phyloP scores from a whole-genome alignment of 2,113 vertebrate genomes.

The Melanocharis versteri region DNA sequence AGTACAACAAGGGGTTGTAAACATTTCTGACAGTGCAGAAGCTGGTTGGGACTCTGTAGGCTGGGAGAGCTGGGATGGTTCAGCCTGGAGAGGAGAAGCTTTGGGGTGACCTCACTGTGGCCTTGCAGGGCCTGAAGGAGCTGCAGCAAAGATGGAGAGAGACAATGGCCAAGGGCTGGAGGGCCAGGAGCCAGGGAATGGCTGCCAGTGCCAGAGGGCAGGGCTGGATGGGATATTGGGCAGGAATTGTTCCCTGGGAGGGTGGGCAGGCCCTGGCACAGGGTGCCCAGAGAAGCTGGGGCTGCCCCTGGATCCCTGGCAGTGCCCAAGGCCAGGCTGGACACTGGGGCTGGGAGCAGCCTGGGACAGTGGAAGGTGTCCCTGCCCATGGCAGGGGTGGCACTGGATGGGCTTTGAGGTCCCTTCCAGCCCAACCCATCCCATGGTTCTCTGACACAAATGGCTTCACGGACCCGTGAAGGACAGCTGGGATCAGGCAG shows the following conservation, averaged over 20 bases:
- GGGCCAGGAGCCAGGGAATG: background rate
- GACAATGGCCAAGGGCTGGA: background rate
- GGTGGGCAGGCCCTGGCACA: background rate
- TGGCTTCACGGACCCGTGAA: background rate
- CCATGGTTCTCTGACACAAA: background rate
- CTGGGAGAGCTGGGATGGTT: rapidly evolving
- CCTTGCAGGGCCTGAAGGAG: background rate
- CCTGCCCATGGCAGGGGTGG: background rate
- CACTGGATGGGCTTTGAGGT: rapidly evolving
- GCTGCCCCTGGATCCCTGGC: background rate
- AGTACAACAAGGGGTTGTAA: background rate
- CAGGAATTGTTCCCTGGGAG: background rate
- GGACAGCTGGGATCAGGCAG: background rate
- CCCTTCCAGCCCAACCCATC: no score
- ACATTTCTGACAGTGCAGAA: background rate
- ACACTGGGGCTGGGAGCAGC: background rate
- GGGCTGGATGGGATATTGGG: rapidly evolving
- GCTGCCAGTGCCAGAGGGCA: background rate
- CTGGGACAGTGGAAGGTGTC: background rate
- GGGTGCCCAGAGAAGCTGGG: background rate
- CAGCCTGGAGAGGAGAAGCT: background rate
- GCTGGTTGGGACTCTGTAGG: background rate
- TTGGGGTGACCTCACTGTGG: rapidly evolving
- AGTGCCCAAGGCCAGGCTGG: background rate
- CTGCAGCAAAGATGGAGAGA: background rate